A percentile compares a stretch with the other conserved stretches of the same genome.
These are phyloP conservation scores for Carettochelys insculpta DNA, from an alignment of 2,113 vertebrate species.

Conservation along the genomic window DNA sequence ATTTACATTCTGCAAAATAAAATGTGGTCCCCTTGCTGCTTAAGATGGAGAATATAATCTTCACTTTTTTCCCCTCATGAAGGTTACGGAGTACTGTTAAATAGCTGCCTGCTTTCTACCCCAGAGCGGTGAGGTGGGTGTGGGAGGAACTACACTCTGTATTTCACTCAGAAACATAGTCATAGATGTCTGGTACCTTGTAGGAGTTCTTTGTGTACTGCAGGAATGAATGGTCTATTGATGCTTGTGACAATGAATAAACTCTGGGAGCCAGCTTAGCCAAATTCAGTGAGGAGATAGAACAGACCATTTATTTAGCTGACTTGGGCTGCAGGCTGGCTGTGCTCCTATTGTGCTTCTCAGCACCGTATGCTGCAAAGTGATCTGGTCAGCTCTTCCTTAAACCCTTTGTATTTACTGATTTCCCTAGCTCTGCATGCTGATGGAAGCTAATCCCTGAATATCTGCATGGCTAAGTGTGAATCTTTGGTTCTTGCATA, in stretches of 20 bases:
- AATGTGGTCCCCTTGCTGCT: neutral
- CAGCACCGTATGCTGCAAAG: constrained; percentile 36
- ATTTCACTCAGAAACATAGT: neutral
- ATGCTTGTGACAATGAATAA: neutral
- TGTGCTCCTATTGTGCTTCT: constrained; percentile 19
- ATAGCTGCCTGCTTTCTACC: neutral
- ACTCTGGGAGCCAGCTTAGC: neutral
- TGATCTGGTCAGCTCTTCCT: constrained; percentile 57
- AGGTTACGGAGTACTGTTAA: neutral
- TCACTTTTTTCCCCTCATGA: neutral
- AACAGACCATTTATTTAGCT: constrained; percentile 37
- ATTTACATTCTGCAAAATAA: neutral
- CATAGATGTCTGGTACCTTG: neutral
- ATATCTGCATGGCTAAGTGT: constrained; percentile 45
- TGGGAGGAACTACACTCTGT: too few relatives aligned
- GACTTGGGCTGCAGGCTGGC: constrained; percentile 31
- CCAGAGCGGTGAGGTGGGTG: neutral
- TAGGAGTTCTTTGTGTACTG: neutral
- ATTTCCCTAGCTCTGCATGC: constrained; percentile 49
- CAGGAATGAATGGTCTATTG: neutral
- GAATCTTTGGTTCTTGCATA: constrained; percentile 12
- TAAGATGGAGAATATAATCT: neutral
- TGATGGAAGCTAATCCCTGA: constrained; percentile 48
- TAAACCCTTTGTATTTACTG: constrained; percentile 54
- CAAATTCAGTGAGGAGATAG: constrained; percentile 38